A percentile compares a stretch with the other conserved stretches of the same genome.
Conservation (phyloP, 1,140 invertebrate species). For the Trichogramma pretiosum region DNA sequence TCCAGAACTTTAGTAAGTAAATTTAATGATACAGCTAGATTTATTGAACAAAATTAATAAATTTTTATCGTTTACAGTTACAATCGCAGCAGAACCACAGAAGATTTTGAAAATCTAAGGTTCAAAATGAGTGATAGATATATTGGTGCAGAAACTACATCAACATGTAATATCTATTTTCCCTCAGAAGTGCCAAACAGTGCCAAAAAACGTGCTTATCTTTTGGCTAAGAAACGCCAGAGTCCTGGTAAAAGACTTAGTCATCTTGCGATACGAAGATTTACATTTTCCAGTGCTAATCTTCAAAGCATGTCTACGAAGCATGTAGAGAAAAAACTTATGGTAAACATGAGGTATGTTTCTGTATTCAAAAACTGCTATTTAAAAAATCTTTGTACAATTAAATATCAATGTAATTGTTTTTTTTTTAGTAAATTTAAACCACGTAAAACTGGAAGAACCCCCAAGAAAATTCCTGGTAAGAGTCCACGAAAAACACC, state of each 20-base stretch:
- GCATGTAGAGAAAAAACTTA: constrained; percentile 33
- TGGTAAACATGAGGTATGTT: constrained; percentile 34
- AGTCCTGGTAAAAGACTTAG: constrained; percentile 59
- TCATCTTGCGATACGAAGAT: constrained; percentile 54
- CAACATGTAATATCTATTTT: constrained; percentile 54
- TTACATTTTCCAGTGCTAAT: constrained; percentile 55
- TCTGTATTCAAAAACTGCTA: too few species aligned
- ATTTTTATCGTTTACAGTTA: constrained; percentile 46
- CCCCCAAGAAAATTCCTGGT: constrained; percentile 36
- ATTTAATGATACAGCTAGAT: not conserved
- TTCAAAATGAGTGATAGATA: constrained; percentile 53
- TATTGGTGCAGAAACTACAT: constrained; percentile 57
- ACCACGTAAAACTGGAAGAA: constrained; percentile 26
- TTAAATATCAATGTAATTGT: too few species aligned
- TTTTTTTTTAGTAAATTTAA: not conserved
- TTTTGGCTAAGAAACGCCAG: constrained; percentile 46
- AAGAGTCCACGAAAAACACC: constrained; percentile 35
- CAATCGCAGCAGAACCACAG: constrained; percentile 51
- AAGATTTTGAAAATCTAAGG: constrained; percentile 53
- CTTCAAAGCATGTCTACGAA: constrained; percentile 34
- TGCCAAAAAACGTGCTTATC: constrained; percentile 49
- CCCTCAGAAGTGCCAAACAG: constrained; percentile 46
- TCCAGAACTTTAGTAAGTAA: constrained; percentile 59
- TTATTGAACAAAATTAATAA: not conserved
- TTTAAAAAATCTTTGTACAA: too few species aligned